phyloP scores from a whole-genome alignment of 2,797 vertebrate species.

The Etheostoma perlongum region DNA sequence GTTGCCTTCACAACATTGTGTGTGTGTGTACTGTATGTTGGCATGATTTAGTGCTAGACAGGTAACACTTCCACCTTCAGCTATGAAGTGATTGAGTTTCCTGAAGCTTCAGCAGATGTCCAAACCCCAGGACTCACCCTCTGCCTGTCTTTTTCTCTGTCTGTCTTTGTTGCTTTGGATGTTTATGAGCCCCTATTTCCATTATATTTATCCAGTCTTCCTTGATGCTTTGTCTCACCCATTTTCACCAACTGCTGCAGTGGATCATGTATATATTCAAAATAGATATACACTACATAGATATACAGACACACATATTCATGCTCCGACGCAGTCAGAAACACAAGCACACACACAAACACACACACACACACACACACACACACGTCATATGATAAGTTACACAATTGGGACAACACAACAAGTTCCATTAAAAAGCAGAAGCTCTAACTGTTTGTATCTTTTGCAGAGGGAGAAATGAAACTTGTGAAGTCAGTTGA shows the following conservation, averaged over 20 bases:
- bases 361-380: constrained; percentile 25
- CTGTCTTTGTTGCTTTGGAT: constrained; percentile 37
- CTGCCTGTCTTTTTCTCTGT: constrained; percentile 35
- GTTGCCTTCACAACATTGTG: constrained; percentile 14
- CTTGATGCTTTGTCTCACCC: background rate
- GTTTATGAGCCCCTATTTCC: constrained; percentile 20
- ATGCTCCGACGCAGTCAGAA: constrained; percentile 43
- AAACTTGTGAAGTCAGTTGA: constrained; percentile 62
- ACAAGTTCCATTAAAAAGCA: constrained; percentile 66
- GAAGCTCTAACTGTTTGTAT: constrained; percentile 64
- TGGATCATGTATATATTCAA: constrained; percentile 1
- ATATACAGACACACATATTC: constrained; percentile 48
- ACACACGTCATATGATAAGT: constrained; percentile 67
- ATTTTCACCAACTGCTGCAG: too few relatives aligned
- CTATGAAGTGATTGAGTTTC: constrained; percentile 89
- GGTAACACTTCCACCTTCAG: constrained; percentile 77
- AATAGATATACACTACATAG: constrained; percentile 4
- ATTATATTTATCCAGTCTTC: constrained; percentile 17
- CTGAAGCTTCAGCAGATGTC: constrained; percentile 86
- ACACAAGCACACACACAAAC: constrained; percentile 10
- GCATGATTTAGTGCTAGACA: constrained; percentile 62
- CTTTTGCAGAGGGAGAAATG: constrained; percentile 67
- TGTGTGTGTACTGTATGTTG: constrained; percentile 35
- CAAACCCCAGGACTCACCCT: constrained; percentile 57
- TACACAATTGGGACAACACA: constrained; percentile 62